phyloP scores from a whole-genome alignment of 2,797 vertebrate genomes.

The Sebastiscus albofasciatus region DNA sequence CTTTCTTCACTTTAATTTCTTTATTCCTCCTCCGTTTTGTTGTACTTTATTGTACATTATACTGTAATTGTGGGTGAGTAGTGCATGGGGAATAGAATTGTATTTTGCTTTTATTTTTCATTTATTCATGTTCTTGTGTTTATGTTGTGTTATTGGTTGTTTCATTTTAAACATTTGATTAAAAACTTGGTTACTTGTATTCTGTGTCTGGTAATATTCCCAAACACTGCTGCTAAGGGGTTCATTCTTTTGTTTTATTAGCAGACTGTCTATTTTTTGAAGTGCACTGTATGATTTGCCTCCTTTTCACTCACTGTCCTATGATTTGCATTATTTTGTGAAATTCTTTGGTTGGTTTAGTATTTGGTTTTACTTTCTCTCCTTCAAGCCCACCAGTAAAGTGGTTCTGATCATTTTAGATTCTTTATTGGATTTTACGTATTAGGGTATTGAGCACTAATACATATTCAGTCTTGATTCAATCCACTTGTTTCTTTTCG shows the following conservation, averaged over 20 bases:
- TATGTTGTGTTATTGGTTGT: neutral
- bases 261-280: neutral
- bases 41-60: neutral
- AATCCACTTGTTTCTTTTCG: neutral
- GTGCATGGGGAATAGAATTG: neutral
- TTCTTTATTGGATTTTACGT: neutral
- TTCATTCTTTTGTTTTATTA: neutral
- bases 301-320: too few relatives aligned
- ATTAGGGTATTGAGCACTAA: neutral
- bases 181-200: neutral
- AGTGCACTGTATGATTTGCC: neutral
- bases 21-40: neutral
- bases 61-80: neutral
- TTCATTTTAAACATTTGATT: neutral
- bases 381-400: neutral
- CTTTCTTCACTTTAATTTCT: neutral
- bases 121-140: too few relatives aligned
- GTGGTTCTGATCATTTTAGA: neutral
- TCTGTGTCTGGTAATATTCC: neutral
- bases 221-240: neutral
- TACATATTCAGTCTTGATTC: neutral
- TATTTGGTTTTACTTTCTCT: neutral
- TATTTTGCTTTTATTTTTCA: neutral
- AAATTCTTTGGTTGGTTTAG: neutral
- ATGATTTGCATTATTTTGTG: neutral